These are phyloP conservation scores for Podilymbus podiceps DNA, from an alignment of 2,113 vertebrate genomes.

Conservation along the genomic window DNA sequence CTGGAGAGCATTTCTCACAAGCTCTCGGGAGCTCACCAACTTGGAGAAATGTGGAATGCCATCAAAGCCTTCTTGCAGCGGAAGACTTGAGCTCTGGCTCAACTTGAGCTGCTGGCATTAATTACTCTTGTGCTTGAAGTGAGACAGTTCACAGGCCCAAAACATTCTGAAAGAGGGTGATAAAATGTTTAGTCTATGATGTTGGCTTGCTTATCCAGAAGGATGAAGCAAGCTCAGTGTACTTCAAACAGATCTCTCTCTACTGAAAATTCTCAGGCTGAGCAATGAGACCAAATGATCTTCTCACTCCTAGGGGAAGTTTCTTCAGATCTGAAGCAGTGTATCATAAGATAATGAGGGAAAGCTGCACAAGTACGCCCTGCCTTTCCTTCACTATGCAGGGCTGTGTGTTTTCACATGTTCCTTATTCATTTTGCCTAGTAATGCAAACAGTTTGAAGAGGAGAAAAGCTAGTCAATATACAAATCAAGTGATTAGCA, in stretches of 20 bases:
- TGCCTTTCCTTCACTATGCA: background rate
- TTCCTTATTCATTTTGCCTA: background rate
- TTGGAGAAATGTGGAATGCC: background rate
- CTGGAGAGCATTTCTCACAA: background rate
- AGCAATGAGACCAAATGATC: background rate
- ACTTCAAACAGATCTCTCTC: background rate
- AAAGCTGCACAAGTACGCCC: background rate
- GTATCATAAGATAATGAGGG: background rate
- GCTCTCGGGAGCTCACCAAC: background rate
- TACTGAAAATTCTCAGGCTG: background rate
- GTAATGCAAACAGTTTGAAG: background rate
- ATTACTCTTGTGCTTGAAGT: background rate
- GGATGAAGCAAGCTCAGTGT: background rate
- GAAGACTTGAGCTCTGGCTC: background rate
- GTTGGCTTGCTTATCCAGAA: background rate
- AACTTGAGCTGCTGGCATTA: background rate
- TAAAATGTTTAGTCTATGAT: background rate
- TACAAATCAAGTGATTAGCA: rapidly evolving
- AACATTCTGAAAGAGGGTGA: background rate
- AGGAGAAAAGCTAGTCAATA: background rate
- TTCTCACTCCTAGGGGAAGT: background rate
- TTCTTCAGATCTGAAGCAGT: background rate
- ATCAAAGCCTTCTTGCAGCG: background rate
- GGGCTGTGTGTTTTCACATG: background rate
- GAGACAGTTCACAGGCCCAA: background rate